Percentiles rank a stretch among this genome's conserved stretches.
Evolutionary conservation across 2,888 invertebrate genomes (phyloP).

Genomic region (Macaria liturata): DNA sequence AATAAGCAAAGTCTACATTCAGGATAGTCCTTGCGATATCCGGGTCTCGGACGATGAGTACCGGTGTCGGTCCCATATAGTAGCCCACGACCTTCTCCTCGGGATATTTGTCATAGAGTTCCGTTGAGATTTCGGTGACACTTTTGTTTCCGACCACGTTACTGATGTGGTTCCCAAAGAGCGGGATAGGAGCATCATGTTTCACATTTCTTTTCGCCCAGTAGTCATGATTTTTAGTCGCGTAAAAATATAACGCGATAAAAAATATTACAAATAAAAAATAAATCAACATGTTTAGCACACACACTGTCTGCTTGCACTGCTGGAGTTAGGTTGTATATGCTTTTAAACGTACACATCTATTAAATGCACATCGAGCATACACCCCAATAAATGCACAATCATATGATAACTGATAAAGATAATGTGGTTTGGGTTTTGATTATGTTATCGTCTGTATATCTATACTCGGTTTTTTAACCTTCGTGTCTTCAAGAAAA

Average conservation of each 20-base stretch:
- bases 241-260: slow-evolving; percentile 47
- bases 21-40: slow-evolving; percentile 54
- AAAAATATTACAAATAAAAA: slow-evolving; percentile 33
- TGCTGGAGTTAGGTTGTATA: background rate
- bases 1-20: slow-evolving; percentile 54
- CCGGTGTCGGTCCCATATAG: slow-evolving; percentile 56
- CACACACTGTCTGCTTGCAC: slow-evolving; percentile 1
- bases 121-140: slow-evolving; percentile 42
- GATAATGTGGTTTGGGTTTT: too few relatives aligned
- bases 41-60: slow-evolving; percentile 57
- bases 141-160: slow-evolving; percentile 50
- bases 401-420: too few relatives aligned
- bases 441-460: too few relatives aligned
- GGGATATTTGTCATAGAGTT: slow-evolving; percentile 57
- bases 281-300: slow-evolving; percentile 36
- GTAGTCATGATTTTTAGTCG: slow-evolving; percentile 54
- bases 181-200: slow-evolving; percentile 51
- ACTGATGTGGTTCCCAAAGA: slow-evolving; percentile 56
- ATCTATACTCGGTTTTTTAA: too few relatives aligned
- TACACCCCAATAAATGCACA: too few relatives aligned
- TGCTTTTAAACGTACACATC: too few relatives aligned
- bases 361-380: too few relatives aligned
- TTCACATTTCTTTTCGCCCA: slow-evolving; percentile 61
- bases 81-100: slow-evolving; percentile 63
- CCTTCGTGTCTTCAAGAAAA: too few relatives aligned